Base-by-base conservation (phyloP, 2,888 invertebrate species). In the Itoplectis maculator region DNA sequence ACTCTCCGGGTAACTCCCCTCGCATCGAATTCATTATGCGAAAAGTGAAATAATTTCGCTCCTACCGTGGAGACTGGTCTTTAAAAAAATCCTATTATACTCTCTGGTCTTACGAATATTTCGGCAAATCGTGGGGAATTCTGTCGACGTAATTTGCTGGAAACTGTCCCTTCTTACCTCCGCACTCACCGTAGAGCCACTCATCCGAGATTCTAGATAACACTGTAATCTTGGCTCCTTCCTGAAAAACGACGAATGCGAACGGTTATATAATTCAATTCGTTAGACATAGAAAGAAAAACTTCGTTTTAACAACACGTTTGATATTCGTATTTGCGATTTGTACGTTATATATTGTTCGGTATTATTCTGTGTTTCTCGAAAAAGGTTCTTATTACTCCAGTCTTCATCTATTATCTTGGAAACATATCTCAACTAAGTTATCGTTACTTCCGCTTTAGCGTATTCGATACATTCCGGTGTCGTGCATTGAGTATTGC, bases 131-230 rank as follows among this genome's bases (percentile, higher is more conserved):
- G 56, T 86, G 89, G 81, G 95, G 95, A 88, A 95, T 91, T 90
- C 93, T 92, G 92, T 96, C 95, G 81, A 97, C 95, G 92, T 96
- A 97, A 93, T 96, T 96, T 37, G 95, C 94, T 74, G 97, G 97
- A 93, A 97, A 97, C 91, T 97, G 96, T 85, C 97, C 97, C 89
- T 93, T 94, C 83, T 93, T 92, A 42, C 95, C 95, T 80, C 94
- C 94, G 85, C 94, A 95, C 91, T 96, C 96, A 15, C 97, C 97
- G 89, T 94, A 96, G 79, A 96, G 94, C 97, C 97, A 97, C 87
- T 97, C 96, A 69, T 95, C 94, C 88, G 96, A 96, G 86, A 97
- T 94, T 93, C 95, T 95, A 86, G 95, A 94, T 54, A 95, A 93
- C 75, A 97, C 95, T 68, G 93, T 94, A 66, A 97, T 95, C 82